Percentiles rank a stretch among this genome's conserved stretches.
phyloP scores from a whole-genome alignment of 2,113 vertebrate species.

The Hydrolagus affinis region DNA sequence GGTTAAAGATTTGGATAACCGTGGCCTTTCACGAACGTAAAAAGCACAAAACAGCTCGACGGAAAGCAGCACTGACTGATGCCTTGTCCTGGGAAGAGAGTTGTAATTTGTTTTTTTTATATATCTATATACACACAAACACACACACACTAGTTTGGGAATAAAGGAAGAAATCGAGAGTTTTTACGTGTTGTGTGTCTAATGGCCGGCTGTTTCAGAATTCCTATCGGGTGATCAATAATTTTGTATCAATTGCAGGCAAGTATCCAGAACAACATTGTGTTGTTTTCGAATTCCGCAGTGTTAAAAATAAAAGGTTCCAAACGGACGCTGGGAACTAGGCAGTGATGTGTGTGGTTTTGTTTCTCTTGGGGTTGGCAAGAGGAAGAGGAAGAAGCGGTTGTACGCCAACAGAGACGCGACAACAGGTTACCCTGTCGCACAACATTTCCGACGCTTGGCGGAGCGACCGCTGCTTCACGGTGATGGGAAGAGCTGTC shows the following conservation, averaged over 20 bases:
- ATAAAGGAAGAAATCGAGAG: conserved; percentile 21
- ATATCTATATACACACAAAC: no score
- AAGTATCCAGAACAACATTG: conserved; percentile 5
- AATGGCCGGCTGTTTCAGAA: conserved; percentile 5
- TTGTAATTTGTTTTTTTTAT: conserved; percentile 20
- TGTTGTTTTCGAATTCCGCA: neutral
- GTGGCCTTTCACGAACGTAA: conserved; percentile 90
- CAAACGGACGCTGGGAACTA: neutral
- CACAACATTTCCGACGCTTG: no score
- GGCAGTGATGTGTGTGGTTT: neutral
- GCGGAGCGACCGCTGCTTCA: no score
- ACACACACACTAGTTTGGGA: conserved; percentile 27
- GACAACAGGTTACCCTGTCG: no score
- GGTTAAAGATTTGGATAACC: conserved; percentile 97
- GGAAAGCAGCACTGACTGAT: conserved; percentile 25
- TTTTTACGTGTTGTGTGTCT: conserved; percentile 21
- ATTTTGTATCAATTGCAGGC: neutral
- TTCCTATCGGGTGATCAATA: conserved; percentile 1
- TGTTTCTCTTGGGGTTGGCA: neutral
- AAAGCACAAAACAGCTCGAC: conserved; percentile 11
- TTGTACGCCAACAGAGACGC: no score
- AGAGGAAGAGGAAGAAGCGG: no score
- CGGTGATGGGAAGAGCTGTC: no score
- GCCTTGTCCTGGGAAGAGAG: conserved; percentile 31
- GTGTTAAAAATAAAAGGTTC: conserved; percentile 25